Evolutionary conservation across 2,888 invertebrate genomes (phyloP), one percentile per base, ranked within the genome.

Genomic region (Osmoderma eremita): DNA sequence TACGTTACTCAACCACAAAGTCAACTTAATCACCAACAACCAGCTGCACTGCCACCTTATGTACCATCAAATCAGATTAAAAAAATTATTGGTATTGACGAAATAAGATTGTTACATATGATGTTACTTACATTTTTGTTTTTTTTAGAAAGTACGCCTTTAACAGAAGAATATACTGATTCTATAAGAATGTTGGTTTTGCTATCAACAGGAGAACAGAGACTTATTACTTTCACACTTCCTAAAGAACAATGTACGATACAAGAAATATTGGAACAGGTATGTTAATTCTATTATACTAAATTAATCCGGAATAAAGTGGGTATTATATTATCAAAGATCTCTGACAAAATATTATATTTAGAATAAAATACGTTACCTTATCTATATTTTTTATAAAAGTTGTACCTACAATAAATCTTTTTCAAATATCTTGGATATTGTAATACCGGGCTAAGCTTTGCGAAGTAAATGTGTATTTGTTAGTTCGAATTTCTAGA

Each of bases 241-340:
- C 93, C 93, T 5, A 89, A 91, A 76, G 92, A 93, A 79, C 90
- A 91, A 70, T 93, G 93, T 80, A 92, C 92, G 0, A 90, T 93
- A 63, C 90, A 91, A 79, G 92, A 93, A 83, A 88, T 93, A 71
- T 82, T 93, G 67, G 92, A 92, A 79, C 92, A 93, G 86, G 91
- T 90, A 74, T 79, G 30, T 54, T n/a, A 15, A 48, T 49, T 61
- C 6, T 5, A 22, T 65, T 10, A 10, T 30, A 30, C 1, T 30
- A n/a, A n/a, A n/a, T n/a, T n/a, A n/a, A n/a, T n/a, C n/a, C n/a
- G n/a, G n/a, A n/a, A n/a, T n/a, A n/a, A n/a, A n/a, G n/a, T n/a
- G n/a, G n/a, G n/a, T n/a, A n/a, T n/a, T n/a, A n/a, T n/a, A n/a
- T n/a, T n/a, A n/a, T n/a, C n/a, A n/a, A n/a, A n/a, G n/a, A n/a